phyloP scores from a whole-genome alignment of 2,797 vertebrate species.

The Takifugu ocellatus region DNA sequence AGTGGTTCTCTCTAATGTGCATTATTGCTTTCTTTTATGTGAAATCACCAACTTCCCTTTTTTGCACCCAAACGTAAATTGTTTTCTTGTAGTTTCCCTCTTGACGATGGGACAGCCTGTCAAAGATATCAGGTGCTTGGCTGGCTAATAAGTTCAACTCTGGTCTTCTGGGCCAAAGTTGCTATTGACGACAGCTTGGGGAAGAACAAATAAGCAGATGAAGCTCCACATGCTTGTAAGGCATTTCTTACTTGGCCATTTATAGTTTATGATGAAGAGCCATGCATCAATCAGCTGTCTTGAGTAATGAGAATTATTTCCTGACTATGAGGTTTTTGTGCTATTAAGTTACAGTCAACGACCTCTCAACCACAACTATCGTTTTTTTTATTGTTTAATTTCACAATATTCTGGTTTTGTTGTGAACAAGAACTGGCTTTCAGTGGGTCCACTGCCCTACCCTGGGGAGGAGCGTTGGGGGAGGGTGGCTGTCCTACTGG shows the following conservation, averaged over 20 bases:
- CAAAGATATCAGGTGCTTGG: constrained; percentile 66
- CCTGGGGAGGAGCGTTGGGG: constrained; percentile 20
- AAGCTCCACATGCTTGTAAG: no score
- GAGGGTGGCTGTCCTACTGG: constrained; percentile 33
- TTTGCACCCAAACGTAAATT: constrained; percentile 82
- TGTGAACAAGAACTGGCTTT: constrained; percentile 1
- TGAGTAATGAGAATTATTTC: no score
- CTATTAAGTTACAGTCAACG: no score
- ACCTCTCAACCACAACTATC: no score
- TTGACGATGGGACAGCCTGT: constrained; percentile 84
- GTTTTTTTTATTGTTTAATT: not conserved
- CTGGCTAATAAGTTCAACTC: constrained; percentile 55
- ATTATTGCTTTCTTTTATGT: no score
- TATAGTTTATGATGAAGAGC: not conserved
- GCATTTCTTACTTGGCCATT: constrained; percentile 9
- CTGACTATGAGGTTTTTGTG: no score
- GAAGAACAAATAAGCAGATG: constrained; percentile 34
- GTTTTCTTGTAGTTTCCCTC: constrained; percentile 76
- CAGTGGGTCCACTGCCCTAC: constrained; percentile 22
- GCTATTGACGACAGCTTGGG: constrained; percentile 54
- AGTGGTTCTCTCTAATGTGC: no score
- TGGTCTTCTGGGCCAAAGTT: constrained; percentile 35
- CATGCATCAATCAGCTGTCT: not conserved
- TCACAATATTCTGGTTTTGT: not conserved
- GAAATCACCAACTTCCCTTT: not conserved